Percentiles rank a stretch among this genome's conserved stretches.
Conservation (phyloP, 2,797 vertebrate species). For the Scleropages formosus region DNA sequence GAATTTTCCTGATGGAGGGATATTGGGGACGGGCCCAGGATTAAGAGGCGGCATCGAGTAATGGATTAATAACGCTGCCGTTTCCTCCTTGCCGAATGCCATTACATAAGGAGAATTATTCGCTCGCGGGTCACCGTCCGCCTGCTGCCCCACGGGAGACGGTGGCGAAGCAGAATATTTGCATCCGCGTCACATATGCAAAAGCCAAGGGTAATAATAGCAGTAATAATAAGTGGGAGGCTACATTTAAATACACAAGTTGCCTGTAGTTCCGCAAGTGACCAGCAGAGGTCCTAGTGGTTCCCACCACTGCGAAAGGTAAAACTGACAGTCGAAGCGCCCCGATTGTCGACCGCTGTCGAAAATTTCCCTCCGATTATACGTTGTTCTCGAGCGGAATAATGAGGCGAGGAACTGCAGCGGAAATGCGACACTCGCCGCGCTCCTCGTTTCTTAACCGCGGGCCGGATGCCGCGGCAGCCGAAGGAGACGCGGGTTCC, state of each 20-base stretch:
- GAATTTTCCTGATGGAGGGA: not conserved
- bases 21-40: slow-evolving; percentile 25
- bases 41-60: slow-evolving; percentile 22
- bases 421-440: too few relatives aligned
- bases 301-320: not conserved
- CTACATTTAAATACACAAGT: too few relatives aligned
- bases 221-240: too few relatives aligned
- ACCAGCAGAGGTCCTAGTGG: not conserved
- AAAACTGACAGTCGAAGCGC: too few relatives aligned
- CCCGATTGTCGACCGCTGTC: too few relatives aligned
- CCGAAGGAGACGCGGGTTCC: too few relatives aligned
- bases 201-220: not conserved
- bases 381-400: too few relatives aligned
- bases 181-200: not conserved
- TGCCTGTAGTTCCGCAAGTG: not conserved
- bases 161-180: not conserved
- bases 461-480: too few relatives aligned
- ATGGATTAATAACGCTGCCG: slow-evolving; percentile 6
- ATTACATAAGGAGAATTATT: slow-evolving; percentile 9
- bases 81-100: not conserved
- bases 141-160: not conserved
- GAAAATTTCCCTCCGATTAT: too few relatives aligned
- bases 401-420: too few relatives aligned
- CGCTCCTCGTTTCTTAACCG: too few relatives aligned
- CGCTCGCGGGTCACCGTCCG: not conserved